Evolutionary conservation across 2,888 invertebrate species (phyloP).

Genomic region (Drepanosiphum platanoidis): DNA sequence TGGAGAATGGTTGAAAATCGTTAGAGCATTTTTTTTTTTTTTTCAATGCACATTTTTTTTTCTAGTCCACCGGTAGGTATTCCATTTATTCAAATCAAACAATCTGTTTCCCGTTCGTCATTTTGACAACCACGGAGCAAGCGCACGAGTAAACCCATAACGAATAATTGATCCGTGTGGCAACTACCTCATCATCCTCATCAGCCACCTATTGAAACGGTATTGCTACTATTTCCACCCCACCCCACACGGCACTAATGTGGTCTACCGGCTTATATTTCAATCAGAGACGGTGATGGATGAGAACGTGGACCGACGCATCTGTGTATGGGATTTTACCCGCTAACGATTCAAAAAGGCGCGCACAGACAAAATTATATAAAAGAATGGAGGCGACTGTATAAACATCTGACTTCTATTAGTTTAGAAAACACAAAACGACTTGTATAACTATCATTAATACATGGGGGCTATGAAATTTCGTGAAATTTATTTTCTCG

Average conservation of each 20-base stretch:
- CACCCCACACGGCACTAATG: slow-evolving; percentile 6
- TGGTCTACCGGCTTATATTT: slow-evolving; percentile 50
- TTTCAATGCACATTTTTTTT: background rate
- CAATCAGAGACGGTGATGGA: slow-evolving; percentile 58
- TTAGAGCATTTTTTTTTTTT: background rate
- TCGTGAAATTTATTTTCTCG: too few relatives aligned
- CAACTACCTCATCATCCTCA: slow-evolving; percentile 48
- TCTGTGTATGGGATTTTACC: slow-evolving; percentile 46
- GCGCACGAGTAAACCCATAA: background rate
- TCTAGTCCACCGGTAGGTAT: background rate
- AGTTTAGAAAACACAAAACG: slow-evolving; percentile 11
- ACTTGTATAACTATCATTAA: too few relatives aligned
- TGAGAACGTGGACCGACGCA: slow-evolving; percentile 46
- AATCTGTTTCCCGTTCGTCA: slow-evolving; percentile 2
- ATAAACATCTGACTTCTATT: slow-evolving; percentile 42
- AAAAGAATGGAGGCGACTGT: slow-evolving; percentile 36
- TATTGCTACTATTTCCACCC: slow-evolving; percentile 46
- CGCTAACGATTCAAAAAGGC: slow-evolving; percentile 50
- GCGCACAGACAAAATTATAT: slow-evolving; percentile 41
- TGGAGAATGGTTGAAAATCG: background rate
- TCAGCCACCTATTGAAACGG: slow-evolving; percentile 52
- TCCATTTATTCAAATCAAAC: slow-evolving; percentile 39
- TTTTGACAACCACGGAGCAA: slow-evolving; percentile 41
- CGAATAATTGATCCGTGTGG: slow-evolving; percentile 34
- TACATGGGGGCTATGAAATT: too few relatives aligned